Conservation (phyloP, 2,888 invertebrate genomes). For the Brachylomia viminalis region DNA sequence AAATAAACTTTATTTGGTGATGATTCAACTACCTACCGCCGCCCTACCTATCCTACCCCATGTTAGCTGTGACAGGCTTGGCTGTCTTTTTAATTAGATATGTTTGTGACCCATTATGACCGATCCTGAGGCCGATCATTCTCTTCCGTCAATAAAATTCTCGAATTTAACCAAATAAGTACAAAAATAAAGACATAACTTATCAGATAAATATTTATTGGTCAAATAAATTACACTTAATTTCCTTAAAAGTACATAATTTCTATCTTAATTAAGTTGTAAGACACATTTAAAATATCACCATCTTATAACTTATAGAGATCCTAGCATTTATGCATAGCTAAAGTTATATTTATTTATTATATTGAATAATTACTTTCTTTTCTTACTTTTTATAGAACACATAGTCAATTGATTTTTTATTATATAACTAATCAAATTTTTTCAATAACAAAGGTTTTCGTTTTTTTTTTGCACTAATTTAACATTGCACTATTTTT, state of each 20-base stretch:
- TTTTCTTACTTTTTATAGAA: neutral
- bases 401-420: neutral
- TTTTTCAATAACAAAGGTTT: neutral
- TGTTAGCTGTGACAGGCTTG: too few species aligned
- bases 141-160: neutral
- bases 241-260: conserved; percentile 4
- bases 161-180: neutral
- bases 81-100: too few species aligned
- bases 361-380: neutral
- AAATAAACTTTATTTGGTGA: too few species aligned
- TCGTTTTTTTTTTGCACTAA: too few species aligned
- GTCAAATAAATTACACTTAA: conserved; percentile 59
- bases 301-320: conserved; percentile 52
- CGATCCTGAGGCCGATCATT: neutral
- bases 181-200: conserved; percentile 5
- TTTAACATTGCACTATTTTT: conserved; percentile 1
- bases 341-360: conserved; percentile 19
- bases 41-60: too few species aligned
- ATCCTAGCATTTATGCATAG: conserved; percentile 51
- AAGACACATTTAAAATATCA: conserved; percentile 27
- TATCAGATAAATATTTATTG: conserved; percentile 48
- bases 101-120: neutral
- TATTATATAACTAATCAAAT: too few species aligned
- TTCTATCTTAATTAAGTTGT: neutral
- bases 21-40: too few species aligned